Percentiles rank a stretch among this genome's conserved stretches.
phyloP scores from a whole-genome alignment of 2,888 invertebrate species.

The Rhingia rostrata region DNA sequence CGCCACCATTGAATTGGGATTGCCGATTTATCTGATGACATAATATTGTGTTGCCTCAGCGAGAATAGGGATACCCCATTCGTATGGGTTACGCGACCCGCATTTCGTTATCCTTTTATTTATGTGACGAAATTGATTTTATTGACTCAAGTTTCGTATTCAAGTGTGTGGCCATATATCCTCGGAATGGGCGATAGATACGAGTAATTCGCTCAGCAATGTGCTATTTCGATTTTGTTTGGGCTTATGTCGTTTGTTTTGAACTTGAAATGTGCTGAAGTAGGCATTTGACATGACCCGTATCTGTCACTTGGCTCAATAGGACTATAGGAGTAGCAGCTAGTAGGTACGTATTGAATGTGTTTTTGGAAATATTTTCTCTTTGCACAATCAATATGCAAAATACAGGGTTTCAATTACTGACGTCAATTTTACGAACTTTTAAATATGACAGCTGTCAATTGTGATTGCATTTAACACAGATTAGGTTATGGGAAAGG shows the following conservation, averaged over 20 bases:
- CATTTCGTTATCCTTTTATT: conserved; percentile 61
- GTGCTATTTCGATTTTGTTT: too few relatives aligned
- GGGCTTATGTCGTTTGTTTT: not conserved
- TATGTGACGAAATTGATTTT: conserved; percentile 59
- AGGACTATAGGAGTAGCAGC: too few relatives aligned
- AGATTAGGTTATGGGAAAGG: conserved; percentile 13
- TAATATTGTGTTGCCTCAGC: conserved; percentile 35
- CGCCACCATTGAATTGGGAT: conserved; percentile 14
- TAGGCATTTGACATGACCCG: conserved; percentile 1
- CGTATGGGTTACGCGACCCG: conserved; percentile 48
- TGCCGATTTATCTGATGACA: conserved; percentile 47
- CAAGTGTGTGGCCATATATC: conserved; percentile 15
- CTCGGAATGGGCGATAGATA: too few relatives aligned
- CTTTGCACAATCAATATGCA: too few relatives aligned
- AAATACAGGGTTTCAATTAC: too few relatives aligned
- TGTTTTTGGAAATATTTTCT: too few relatives aligned
- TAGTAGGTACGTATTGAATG: too few relatives aligned
- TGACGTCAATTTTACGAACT: too few relatives aligned
- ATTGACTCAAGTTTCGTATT: conserved; percentile 49
- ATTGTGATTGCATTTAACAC: too few relatives aligned
- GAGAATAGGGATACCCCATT: conserved; percentile 13
- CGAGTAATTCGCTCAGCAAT: too few relatives aligned
- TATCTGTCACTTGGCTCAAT: not conserved
- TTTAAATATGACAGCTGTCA: too few relatives aligned
- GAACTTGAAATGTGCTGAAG: not conserved